Evolutionary conservation across 2,797 vertebrate genomes (phyloP).

Genomic region (Heterohyrax brucei): DNA sequence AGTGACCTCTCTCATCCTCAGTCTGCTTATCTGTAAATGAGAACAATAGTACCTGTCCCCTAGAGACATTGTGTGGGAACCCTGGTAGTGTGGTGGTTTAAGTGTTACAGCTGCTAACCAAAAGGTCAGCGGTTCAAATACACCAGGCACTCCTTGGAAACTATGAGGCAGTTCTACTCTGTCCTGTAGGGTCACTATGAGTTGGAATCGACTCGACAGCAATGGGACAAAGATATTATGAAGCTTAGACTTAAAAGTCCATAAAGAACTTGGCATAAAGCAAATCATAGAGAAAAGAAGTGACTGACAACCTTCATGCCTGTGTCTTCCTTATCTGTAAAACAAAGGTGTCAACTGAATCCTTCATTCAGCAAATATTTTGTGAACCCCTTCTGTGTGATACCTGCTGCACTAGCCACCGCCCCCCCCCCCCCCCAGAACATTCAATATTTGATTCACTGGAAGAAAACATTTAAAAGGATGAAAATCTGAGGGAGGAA

Average conservation of each 20-base stretch:
- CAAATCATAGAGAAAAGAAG: neutral
- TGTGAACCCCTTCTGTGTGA: neutral
- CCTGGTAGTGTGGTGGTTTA: no score
- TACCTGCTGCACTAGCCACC: neutral
- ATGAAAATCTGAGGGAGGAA: neutral
- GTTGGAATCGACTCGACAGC: no score
- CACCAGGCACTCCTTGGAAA: no score
- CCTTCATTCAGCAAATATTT: neutral
- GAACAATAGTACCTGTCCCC: neutral
- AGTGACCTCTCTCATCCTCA: neutral
- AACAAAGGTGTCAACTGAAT: neutral
- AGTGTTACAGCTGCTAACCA: no score
- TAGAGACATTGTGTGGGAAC: neutral
- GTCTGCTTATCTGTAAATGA: neutral
- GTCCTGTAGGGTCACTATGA: no score
- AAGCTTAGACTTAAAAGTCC: neutral
- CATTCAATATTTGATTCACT: neutral
- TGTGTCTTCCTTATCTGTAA: neutral
- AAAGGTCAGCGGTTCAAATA: no score
- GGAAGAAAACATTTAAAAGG: neutral
- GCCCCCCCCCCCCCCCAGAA: no score
- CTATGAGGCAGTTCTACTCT: no score
- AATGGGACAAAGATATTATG: neutral
- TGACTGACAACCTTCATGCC: accelerated
- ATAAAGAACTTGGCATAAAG: neutral